These are phyloP conservation scores for Dendronephthya gigantea DNA, from an alignment of 64 coral and sea anemone genomes.

Conservation along the genomic window DNA sequence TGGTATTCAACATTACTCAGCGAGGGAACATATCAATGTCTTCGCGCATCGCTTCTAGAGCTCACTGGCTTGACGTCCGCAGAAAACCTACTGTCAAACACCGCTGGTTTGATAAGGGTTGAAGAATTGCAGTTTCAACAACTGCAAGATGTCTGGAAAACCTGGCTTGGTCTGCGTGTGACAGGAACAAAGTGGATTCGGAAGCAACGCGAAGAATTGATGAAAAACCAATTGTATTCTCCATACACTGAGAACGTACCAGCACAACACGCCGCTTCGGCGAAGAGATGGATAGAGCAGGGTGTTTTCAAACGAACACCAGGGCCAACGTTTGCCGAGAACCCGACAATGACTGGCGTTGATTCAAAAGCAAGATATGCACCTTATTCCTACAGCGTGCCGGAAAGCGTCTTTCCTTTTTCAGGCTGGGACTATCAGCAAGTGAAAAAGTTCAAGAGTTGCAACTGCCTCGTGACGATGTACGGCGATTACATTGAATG, in stretches of 20 bases:
- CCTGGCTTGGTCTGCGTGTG: not conserved
- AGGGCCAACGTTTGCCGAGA: not conserved
- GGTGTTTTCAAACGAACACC: not conserved
- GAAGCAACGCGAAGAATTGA: not conserved
- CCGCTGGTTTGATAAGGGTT: not conserved
- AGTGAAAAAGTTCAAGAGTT: not conserved
- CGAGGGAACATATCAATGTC: not conserved
- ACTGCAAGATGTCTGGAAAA: not conserved
- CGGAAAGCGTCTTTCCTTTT: not conserved
- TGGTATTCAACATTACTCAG: not conserved
- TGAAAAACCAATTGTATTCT: not conserved
- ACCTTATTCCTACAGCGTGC: not conserved
- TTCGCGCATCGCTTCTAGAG: not conserved
- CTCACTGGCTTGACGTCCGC: not conserved
- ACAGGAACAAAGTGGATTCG: not conserved
- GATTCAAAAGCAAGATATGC: not conserved
- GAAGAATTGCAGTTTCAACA: not conserved
- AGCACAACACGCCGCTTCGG: not conserved
- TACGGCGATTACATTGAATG: not conserved
- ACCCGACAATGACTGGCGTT: not conserved
- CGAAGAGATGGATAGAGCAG: not conserved
- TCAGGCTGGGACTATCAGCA: conserved; percentile 9
- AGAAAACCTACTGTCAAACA: not conserved
- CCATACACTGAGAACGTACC: not conserved
- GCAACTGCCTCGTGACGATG: not conserved